Base-by-base conservation (phyloP, 2,888 invertebrate genomes). In the Bembecia ichneumoniformis region DNA sequence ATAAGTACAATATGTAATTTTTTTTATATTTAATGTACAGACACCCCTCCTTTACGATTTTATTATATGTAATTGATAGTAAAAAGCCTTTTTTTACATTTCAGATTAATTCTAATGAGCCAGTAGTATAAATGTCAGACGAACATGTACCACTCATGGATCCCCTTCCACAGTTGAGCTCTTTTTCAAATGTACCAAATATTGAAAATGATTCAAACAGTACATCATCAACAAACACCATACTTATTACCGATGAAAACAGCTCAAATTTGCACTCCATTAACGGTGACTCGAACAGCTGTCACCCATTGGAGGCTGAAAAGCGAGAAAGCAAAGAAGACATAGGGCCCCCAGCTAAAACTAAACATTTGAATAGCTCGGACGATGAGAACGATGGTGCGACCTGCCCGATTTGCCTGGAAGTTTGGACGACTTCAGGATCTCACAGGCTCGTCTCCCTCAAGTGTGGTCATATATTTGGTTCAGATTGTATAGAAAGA, bases 391-490 rank as follows among this genome's bases (percentile, higher is more conserved):
- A 90, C 45, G 92, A 93, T 47, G 93, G 92, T 0, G 89, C 91
- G 63, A 89, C 89, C 0, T 98, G 98, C 62, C 91, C 96, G 0
- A 97, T 98, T 56, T 98, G 98, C 68, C 87, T 96, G 55, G 97
- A 97, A 50, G 79, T 89, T 2, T 98, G 96, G 95, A 94, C 93
- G 3, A 95, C 92, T 69, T 90, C 93, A 0, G 98, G 97, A 0
- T 90, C 90, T 0, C 98, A 98, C 73, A 88, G 97, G 49, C 80
- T 98, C 2, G 93, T 93, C n/a, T 92, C 95, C 0, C 79, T 98
- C 7, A 92, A 92, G 66, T 98, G 98, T 75, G 98, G 98, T 0
- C 98, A 98, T 79, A 77, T 98, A 5, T 98, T 97, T 76, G 98
- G 98, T 0, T 80, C 91, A 0, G 88, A 89, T 14, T 98, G 98